Evolutionary conservation across 2,888 invertebrate species (phyloP), one percentile per base, ranked within the genome.

Genomic region (Drosophila neonasuta): DNA sequence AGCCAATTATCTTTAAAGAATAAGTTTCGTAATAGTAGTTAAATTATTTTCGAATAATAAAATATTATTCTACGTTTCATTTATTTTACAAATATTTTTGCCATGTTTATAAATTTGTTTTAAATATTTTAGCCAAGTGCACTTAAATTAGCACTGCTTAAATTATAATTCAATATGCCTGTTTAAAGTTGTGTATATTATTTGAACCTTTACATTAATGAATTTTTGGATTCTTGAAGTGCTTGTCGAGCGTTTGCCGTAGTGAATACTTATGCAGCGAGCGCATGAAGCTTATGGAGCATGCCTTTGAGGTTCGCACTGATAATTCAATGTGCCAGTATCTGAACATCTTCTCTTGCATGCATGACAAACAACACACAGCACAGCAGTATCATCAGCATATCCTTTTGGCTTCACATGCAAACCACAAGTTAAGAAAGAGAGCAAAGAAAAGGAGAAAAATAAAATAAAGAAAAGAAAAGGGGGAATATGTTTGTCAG

Each of bases 401-500:
- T 65, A 49, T 74, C 45, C 74, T 68, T 71, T 51, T 44, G 44
- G 62, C 51, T 46, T 48, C 48, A 41, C 50, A 59, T 56, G 71
- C 61, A 74, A 71, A 66, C 71, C 73, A 59, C 61, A 58, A 57
- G 45, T 30, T 46, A 59, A 29, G 32, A 24, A 24, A 24, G 24
- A 24, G 6, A 5, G 17, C 2, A 36, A 44, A 45, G 32, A 59
- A 45, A 17, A 51, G 39, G 20, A 52, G 13, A 32, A 48, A 41
- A 29, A 24, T 39, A 24, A 48, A 48, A 36, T 15, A 48, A 41
- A 58, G 36, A 49, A 20, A 50, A 36, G 30, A 15, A 7, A 10
- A 24, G n/a, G 34, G 32, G 51, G 66, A 72, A 77, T 73, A 77
- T 81, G 79, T 70, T 82, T 77, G 80, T 75, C 69, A 75, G 81